Base-by-base conservation (phyloP, 2,888 invertebrate species). In the Griposia aprilina region DNA sequence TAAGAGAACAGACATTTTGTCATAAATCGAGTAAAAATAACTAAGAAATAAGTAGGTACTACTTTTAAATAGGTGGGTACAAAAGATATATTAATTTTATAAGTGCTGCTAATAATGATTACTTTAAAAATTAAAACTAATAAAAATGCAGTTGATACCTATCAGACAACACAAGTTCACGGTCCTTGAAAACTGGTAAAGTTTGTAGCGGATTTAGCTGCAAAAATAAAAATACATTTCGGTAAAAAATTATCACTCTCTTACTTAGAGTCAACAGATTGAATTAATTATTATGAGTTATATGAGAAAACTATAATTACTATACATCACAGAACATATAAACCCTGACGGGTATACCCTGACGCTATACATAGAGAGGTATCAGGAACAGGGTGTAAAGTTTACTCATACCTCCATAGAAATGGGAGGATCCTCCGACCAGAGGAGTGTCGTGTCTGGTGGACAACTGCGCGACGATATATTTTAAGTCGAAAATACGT, bases 201-300 rank as follows among this genome's bases (percentile, higher is more conserved):
- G 97, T 97, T 89, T 97, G 97, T 82, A 97, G 97, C 15, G 97
- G 97, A 92, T 98, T 98, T 92, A 97, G 95, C 97, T 97, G 94
- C 60, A 93, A 93, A 83, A 82, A 69, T 73, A 6, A 77, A n/a
- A 55, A 81, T 0, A 30, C 23, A 3, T 11, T 17, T 30, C 7
- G 20, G 2, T 48, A 17, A 45, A 30, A 17, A 3, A 15, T 10
- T 6, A 13, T 66, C 6, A 1, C 23, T 11, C 6, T 50, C 5
- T 48, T 41, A 60, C 26, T 30, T 13, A 26, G 59, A 60, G 2
- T 71, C 41, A 70, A 13, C 10, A 17, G 30, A 60, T 26, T 26
- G 7, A 60, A 55, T 26, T 59, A 30, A 30, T 26, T 30, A 60
- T 60, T 63, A 36, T 23, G n/a, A n/a, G n/a, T n/a, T n/a, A n/a